Evolutionary conservation across 30 jellyfish, hydroid and myxozoan genomes (phyloP).

Genomic region (Chrysaora quinquecirrha): DNA sequence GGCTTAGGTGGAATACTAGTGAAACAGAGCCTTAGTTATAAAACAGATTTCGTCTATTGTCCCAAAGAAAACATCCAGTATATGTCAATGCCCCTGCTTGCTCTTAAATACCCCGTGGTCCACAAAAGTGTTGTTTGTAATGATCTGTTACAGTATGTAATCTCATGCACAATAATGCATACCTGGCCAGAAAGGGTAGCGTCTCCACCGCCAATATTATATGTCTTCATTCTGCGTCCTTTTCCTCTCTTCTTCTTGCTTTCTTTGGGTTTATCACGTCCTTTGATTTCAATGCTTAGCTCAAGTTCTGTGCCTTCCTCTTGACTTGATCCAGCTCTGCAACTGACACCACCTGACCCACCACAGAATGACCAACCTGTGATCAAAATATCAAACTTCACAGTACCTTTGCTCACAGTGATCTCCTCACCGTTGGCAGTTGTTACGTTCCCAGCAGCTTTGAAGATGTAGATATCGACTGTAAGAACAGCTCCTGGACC

Average conservation of each 20-base stretch:
- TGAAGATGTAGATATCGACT: constrained; percentile 42
- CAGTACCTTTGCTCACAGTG: constrained; percentile 19
- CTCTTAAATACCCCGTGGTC: too few relatives aligned
- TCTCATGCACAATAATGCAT: neutral
- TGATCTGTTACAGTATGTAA: too few relatives aligned
- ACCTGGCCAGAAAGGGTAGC: constrained; percentile 27
- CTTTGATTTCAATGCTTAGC: constrained; percentile 10
- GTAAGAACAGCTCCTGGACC: constrained; percentile 47
- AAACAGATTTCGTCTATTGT: too few relatives aligned
- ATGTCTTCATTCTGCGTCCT: constrained; percentile 15
- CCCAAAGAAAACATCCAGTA: too few relatives aligned
- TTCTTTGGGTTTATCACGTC: constrained; percentile 12
- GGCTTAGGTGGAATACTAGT: too few relatives aligned
- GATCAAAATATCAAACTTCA: constrained; percentile 28
- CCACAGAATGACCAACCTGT: constrained; percentile 49
- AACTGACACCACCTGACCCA: constrained; percentile 2
- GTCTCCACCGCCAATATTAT: constrained; percentile 17
- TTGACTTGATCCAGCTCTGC: neutral
- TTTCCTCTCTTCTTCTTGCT: constrained; percentile 16
- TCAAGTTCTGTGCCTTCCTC: constrained; percentile 6
- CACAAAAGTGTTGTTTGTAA: too few relatives aligned
- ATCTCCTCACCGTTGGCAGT: constrained; percentile 27
- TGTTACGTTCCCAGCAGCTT: constrained; percentile 17
- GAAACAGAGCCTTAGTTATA: too few relatives aligned
- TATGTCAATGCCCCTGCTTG: too few relatives aligned